Base-by-base conservation (phyloP, 2,797 vertebrate species). In the Huso huso region DNA sequence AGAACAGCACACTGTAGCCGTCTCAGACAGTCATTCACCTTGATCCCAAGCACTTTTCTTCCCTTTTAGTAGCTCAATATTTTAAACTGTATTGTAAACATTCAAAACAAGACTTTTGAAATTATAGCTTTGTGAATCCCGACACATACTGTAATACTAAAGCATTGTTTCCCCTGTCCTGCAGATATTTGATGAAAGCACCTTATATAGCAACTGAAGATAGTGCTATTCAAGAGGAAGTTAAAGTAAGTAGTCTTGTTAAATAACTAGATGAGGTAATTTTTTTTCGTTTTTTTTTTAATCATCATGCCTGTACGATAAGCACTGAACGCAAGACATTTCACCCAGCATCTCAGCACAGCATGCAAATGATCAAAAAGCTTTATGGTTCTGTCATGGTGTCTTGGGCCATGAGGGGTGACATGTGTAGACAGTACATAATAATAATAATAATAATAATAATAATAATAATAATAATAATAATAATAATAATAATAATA, bases 141-240 rank as follows among this genome's bases (percentile, higher is more conserved):
- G 48, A 55, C 48, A n/a, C 53, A 49, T 7, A 6, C 55, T 37
- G 48, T 6, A 48, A 6, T 48, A n/a, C 10, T 53, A 53, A 10
- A 51, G 6, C 61, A 37, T 10, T 48, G 18, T 23, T 62, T 62
- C 15, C 10, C 18, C 61, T 62, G 18, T n/a, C 18, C 37, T 67
- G 58, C 8, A 70, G 50, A 13, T 66, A 15, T 4, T 60, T 66
- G 9, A 6, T 59, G 64, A 51, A 51, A 60, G 6, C 10, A 1
- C 49, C 1, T 37, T 75, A 68, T 59, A 65, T 67, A 72, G 55
- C 63, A 67, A 68, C 66, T 53, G 62, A 64, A 63, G 68, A 66
- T 9, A 7, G 70, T 67, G 8, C 53, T 15, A 1, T 13, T 10
- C 13, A 61, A 52, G 9, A 48, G 8, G 48, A 62, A 10, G 48